These are phyloP conservation scores for Channa striata DNA, from an alignment of 2,797 vertebrate genomes.

Conservation along the genomic window DNA sequence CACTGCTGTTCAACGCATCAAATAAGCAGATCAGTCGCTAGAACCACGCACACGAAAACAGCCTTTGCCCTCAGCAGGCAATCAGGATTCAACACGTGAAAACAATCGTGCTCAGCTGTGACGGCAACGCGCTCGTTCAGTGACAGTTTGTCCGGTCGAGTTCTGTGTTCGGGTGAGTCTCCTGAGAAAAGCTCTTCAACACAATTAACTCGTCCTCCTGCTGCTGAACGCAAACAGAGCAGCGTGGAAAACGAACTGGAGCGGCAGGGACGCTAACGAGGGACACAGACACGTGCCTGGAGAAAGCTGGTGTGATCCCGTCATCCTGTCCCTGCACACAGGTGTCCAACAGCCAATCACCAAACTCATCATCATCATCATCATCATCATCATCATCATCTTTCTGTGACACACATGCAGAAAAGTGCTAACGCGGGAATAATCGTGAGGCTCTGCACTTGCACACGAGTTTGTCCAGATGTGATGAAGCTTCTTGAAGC, in stretches of 20 bases:
- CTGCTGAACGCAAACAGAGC: conserved; percentile 7
- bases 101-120: background rate
- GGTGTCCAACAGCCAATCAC: too few relatives aligned
- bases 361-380: too few relatives aligned
- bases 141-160: conserved; percentile 16
- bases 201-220: conserved; percentile 5
- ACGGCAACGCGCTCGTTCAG: conserved; percentile 14
- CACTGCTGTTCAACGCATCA: conserved; percentile 71
- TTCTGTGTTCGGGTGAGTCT: conserved; percentile 8
- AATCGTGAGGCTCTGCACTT: too few relatives aligned
- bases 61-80: too few relatives aligned
- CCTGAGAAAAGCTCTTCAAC: conserved; percentile 15
- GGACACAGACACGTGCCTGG: conserved; percentile 13
- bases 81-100: conserved; percentile 19
- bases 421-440: background rate
- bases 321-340: too few relatives aligned
- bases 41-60: too few relatives aligned
- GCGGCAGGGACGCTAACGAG: conserved; percentile 26
- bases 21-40: conserved; percentile 28
- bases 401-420: too few relatives aligned
- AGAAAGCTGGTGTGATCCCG: conserved; percentile 15
- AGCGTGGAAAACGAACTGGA: conserved; percentile 13
- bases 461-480: background rate
- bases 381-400: too few relatives aligned
- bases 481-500: too few relatives aligned